Evolutionary conservation across 2,888 invertebrate genomes (phyloP).

Genomic region (Furcula furcula): DNA sequence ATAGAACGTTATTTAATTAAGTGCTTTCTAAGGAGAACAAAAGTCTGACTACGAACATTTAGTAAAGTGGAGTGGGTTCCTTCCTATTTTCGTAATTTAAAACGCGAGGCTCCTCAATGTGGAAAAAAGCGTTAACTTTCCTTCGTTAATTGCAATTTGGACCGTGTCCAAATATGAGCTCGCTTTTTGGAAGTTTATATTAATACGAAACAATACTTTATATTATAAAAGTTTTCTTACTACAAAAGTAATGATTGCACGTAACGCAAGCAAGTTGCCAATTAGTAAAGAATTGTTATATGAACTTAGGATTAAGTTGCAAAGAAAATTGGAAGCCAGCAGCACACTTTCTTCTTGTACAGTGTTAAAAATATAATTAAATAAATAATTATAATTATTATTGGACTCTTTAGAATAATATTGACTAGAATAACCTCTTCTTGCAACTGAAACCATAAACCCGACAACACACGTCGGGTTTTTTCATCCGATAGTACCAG

Average conservation of each 20-base stretch:
- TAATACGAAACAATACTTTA: slow-evolving; percentile 9
- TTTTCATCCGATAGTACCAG: too few relatives aligned
- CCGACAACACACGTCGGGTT: too few relatives aligned
- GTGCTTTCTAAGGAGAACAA: too few relatives aligned
- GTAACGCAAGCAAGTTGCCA: slow-evolving; percentile 16
- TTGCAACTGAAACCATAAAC: too few relatives aligned
- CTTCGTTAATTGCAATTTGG: slow-evolving; percentile 37
- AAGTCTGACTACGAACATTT: too few relatives aligned
- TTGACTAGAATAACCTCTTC: too few relatives aligned
- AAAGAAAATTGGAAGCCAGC: slow-evolving; percentile 1
- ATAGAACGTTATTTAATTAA: too few relatives aligned
- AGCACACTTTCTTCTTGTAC: slow-evolving; percentile 1
- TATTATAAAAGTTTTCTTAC: slow-evolving; percentile 3
- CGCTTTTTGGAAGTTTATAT: slow-evolving; percentile 16
- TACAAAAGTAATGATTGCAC: slow-evolving; percentile 4
- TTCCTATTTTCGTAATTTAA: slow-evolving; percentile 17
- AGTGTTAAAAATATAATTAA: too few relatives aligned
- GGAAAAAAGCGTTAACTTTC: slow-evolving; percentile 23
- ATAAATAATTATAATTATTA: too few relatives aligned
- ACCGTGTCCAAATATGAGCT: slow-evolving; percentile 19
- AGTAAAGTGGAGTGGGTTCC: slow-evolving; percentile 16
- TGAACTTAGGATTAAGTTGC: slow-evolving; percentile 15
- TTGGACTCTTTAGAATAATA: too few relatives aligned
- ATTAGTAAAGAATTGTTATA: slow-evolving; percentile 33
- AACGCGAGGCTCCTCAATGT: slow-evolving; percentile 14